Base-by-base conservation (phyloP, 2,888 invertebrate genomes). In the Monoplex corrugatus region DNA sequence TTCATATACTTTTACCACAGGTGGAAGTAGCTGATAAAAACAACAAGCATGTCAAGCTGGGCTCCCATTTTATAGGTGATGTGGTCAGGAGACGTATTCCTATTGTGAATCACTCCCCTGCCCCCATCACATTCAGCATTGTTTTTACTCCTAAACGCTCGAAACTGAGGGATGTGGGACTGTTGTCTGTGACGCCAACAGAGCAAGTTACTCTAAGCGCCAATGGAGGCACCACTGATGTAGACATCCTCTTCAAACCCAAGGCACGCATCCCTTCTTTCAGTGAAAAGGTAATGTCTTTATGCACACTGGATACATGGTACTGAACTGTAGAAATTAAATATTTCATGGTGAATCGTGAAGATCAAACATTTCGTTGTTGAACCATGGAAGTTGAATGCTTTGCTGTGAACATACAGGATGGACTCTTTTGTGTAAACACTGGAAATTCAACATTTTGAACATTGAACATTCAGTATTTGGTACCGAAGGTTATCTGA, bases 241-340 rank as follows among this genome's bases (percentile, higher is more conserved):
- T 96, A n/a, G 95, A 95, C 78, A 93, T 96, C n/a, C 90, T 92
- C 82, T 95, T 96, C 89, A 92, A 94, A 50, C 96, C 96, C 28
- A 95, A 93, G 87, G 91, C 92, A 75, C 93, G 96, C 87, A 95
- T 96, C 63, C 94, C 95, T 32, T 94, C 94, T 90, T 96, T 96
- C 89, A 94, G 94, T 82, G 96, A 96, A 92, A 96, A 96, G 94
- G 96, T 95, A 88, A 88, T n/a, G n/a, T n/a, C n/a, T n/a, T n/a
- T n/a, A n/a, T n/a, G n/a, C n/a, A n/a, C n/a, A n/a, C n/a, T n/a
- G n/a, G n/a, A n/a, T n/a, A n/a, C n/a, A n/a, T n/a, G n/a, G n/a
- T n/a, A n/a, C n/a, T n/a, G n/a, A n/a, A n/a, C n/a, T n/a, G n/a
- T n/a, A n/a, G n/a, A n/a, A n/a, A n/a, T n/a, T n/a, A n/a, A n/a